These are phyloP conservation scores for Tinamus major DNA, from an alignment of 2,797 vertebrate genomes.

Conservation along the genomic window DNA sequence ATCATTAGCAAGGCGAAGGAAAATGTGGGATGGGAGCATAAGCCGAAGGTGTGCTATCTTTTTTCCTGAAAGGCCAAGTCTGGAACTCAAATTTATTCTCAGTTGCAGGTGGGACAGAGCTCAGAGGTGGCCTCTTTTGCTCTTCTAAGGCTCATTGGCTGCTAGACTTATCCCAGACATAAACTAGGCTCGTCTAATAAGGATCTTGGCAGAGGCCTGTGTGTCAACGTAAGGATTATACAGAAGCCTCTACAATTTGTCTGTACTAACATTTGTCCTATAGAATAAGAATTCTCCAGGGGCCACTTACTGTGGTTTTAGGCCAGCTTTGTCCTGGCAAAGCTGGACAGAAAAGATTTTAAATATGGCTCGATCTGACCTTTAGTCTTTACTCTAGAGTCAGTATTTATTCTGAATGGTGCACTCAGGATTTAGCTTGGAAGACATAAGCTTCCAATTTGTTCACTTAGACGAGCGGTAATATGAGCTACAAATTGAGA, in stretches of 20 bases:
- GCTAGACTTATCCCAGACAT: conserved; percentile 36
- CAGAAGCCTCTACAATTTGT: conserved; percentile 5
- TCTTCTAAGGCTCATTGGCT: conserved; percentile 7
- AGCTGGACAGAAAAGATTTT: conserved; percentile 50
- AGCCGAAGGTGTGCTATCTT: neutral
- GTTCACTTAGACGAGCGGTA: conserved; percentile 57
- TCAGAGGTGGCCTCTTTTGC: conserved; percentile 41
- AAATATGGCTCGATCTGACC: conserved; percentile 42
- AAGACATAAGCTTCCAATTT: conserved; percentile 72
- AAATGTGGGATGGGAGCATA: neutral
- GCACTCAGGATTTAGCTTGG: conserved; percentile 54
- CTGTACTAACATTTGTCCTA: neutral
- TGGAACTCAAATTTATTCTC: conserved; percentile 11
- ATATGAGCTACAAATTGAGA: conserved; percentile 68
- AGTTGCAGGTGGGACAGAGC: conserved; percentile 18
- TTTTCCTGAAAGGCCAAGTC: neutral
- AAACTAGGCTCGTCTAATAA: conserved; percentile 45
- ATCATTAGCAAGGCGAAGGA: neutral
- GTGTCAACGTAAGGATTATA: neutral
- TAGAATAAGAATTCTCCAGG: conserved; percentile 40
- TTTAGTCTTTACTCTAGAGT: conserved; percentile 51
- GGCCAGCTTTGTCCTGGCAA: conserved; percentile 23
- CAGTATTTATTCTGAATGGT: conserved; percentile 68
- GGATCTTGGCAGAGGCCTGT: conserved; percentile 22
- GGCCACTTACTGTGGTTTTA: conserved; percentile 51